Percentiles rank a stretch among this genome's conserved stretches.
These are phyloP conservation scores for Conchocele bisecta DNA, from an alignment of 2,888 invertebrate genomes.

Conservation along the genomic window DNA sequence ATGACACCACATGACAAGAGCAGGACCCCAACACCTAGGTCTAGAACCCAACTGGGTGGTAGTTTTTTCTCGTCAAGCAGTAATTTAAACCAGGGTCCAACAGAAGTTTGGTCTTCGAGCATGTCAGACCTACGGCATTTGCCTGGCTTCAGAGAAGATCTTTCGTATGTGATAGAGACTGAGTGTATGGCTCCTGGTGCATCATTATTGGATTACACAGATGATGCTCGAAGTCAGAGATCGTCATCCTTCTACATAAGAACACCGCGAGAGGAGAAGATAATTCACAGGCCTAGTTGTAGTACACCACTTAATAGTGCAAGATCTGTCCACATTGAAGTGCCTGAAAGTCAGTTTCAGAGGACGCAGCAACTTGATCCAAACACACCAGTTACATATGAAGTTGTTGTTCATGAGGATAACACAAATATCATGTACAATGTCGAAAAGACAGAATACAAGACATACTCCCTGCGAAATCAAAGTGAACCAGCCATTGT, in stretches of 20 bases:
- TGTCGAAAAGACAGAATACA: conserved; percentile 74
- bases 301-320: conserved; percentile 38
- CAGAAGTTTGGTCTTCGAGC: conserved; percentile 65
- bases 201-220: conserved; percentile 32
- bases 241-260: conserved; percentile 38
- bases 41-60: conserved; percentile 31
- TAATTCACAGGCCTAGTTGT: conserved; percentile 34
- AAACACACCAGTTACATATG: conserved; percentile 62
- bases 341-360: conserved; percentile 46
- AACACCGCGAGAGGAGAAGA: too few relatives aligned
- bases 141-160: conserved; percentile 44
- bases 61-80: conserved; percentile 46
- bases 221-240: conserved; percentile 62
- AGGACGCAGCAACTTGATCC: conserved; percentile 26
- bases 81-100: conserved; percentile 48
- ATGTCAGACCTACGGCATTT: conserved; percentile 32
- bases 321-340: conserved; percentile 33
- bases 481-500: conserved; percentile 48
- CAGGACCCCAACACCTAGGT: conserved; percentile 40
- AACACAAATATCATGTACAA: conserved; percentile 73
- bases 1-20: too few relatives aligned
- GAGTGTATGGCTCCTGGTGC: conserved; percentile 57
- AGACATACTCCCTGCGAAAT: conserved; percentile 63
- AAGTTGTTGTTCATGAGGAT: conserved; percentile 71
- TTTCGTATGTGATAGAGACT: conserved; percentile 60